Conservation (phyloP, 2,888 invertebrate species). For the Drosophila maculinotata region DNA sequence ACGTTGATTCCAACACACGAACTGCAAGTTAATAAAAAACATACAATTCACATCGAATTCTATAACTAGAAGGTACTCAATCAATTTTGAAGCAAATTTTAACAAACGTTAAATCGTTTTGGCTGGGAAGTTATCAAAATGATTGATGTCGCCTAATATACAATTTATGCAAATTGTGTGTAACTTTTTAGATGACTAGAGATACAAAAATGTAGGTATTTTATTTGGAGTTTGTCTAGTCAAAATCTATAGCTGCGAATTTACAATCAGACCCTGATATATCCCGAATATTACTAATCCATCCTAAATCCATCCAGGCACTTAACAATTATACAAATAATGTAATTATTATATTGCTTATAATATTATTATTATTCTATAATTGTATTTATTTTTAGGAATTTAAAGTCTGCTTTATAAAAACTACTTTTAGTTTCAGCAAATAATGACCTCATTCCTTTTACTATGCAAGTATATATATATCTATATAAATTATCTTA, state of each 20-base stretch:
- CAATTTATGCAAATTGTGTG: conserved; percentile 18
- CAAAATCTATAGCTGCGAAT: too few species aligned
- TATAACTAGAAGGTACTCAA: conserved; percentile 26
- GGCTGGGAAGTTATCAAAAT: conserved; percentile 30
- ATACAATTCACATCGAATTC: conserved; percentile 8
- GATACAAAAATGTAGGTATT: too few species aligned
- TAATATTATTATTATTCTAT: too few species aligned
- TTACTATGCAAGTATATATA: neutral
- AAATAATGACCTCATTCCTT: conserved; percentile 21
- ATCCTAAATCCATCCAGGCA: too few species aligned
- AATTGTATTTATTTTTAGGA: too few species aligned
- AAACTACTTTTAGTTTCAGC: conserved; percentile 23
- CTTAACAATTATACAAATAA: too few species aligned
- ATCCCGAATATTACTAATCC: too few species aligned
- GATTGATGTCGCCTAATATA: conserved; percentile 50
- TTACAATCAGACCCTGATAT: too few species aligned
- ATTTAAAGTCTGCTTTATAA: neutral
- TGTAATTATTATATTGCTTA: too few species aligned
- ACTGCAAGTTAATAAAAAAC: conserved; percentile 17
- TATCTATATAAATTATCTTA: neutral
- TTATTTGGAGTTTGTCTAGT: too few species aligned
- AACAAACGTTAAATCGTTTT: conserved; percentile 23
- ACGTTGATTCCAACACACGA: conserved; percentile 15
- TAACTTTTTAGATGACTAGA: neutral
- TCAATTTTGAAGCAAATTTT: conserved; percentile 31